Conservation (phyloP, 2,888 invertebrate species). For the Odontothrips loti region DNA sequence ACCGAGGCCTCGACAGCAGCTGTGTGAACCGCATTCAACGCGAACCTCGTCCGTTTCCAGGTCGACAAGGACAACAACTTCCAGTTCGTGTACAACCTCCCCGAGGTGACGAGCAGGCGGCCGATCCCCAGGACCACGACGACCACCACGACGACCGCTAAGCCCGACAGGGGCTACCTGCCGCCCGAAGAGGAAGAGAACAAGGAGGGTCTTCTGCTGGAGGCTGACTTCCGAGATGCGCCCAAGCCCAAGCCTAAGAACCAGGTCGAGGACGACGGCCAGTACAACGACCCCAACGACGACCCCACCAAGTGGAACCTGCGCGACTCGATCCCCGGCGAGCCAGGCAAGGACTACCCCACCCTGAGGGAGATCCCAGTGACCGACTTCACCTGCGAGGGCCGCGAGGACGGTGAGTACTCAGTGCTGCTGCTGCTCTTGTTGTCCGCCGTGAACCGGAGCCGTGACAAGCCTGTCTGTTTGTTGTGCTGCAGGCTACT, state of each 20-base stretch:
- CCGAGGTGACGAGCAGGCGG: background rate
- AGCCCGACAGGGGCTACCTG: slow-evolving; percentile 2
- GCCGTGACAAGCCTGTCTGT: slow-evolving; percentile 19
- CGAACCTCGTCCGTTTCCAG: background rate
- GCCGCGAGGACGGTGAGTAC: slow-evolving; percentile 54
- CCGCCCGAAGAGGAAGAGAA: background rate
- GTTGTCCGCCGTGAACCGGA: background rate
- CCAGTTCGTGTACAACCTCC: slow-evolving; percentile 5
- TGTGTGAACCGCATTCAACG: background rate
- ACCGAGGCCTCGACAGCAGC: too few relatives aligned
- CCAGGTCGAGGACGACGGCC: background rate
- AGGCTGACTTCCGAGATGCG: background rate
- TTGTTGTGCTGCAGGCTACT: slow-evolving; percentile 54
- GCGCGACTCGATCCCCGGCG: slow-evolving; percentile 60
- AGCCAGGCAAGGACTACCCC: slow-evolving; percentile 63
- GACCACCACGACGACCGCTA: background rate
- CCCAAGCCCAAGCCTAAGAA: background rate
- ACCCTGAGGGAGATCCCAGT: slow-evolving; percentile 56
- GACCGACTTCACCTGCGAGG: slow-evolving; percentile 60
- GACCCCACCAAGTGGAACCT: slow-evolving; percentile 50
- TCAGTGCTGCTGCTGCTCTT: background rate
- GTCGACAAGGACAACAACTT: slow-evolving; percentile 18
- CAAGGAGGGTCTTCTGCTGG: background rate
- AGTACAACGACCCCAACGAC: background rate
- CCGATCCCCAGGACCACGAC: background rate